phyloP scores from a whole-genome alignment of 2,113 vertebrate species.

The Campylorhamphus procurvoides region DNA sequence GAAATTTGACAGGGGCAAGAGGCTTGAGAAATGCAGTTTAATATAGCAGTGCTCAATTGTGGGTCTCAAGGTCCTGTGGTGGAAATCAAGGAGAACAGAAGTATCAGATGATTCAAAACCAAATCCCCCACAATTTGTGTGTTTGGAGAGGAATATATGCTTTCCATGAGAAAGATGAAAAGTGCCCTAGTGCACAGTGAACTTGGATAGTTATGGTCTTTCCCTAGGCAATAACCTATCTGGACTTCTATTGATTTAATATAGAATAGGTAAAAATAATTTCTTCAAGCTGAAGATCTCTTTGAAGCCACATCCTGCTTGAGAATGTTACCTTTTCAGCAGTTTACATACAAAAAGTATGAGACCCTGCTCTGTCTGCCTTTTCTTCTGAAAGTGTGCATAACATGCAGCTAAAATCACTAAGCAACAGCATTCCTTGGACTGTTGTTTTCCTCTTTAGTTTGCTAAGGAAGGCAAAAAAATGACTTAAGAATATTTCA shows the following conservation, averaged over 20 bases:
- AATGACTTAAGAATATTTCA: background rate
- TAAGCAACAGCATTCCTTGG: background rate
- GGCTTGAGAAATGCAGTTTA: background rate
- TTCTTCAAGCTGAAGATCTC: background rate
- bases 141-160: background rate
- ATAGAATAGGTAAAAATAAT: background rate
- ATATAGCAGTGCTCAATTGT: accelerated
- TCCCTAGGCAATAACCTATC: background rate
- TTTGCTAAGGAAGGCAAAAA: background rate
- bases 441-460: background rate
- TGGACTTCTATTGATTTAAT: background rate
- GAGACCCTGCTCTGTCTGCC: background rate
- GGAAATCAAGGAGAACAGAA: background rate
- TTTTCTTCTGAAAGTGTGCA: background rate
- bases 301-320: background rate
- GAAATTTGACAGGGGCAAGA: background rate
- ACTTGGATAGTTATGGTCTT: background rate
- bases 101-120: background rate
- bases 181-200: background rate
- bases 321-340: background rate
- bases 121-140: background rate
- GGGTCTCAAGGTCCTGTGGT: background rate
- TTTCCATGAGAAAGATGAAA: background rate
- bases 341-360: background rate
- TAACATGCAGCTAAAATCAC: background rate